These are phyloP conservation scores for Pomacea canaliculata DNA, from an alignment of 2,888 invertebrate species.

Conservation along the genomic window DNA sequence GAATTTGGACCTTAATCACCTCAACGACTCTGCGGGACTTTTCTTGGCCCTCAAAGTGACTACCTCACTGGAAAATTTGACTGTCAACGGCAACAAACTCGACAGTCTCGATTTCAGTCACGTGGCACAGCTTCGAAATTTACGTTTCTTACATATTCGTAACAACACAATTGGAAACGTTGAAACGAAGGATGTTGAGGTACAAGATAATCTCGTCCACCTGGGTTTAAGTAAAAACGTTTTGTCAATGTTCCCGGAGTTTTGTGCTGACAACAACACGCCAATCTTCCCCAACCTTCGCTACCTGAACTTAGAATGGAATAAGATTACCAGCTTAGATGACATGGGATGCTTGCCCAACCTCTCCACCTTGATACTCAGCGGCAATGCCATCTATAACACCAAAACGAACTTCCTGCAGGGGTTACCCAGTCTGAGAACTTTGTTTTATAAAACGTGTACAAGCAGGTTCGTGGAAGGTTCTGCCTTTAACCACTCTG, in stretches of 20 bases:
- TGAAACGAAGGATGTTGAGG: background rate
- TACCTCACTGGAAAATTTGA: background rate
- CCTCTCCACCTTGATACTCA: background rate
- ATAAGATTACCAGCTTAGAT: constrained; percentile 7
- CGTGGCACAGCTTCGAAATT: background rate
- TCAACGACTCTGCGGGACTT: constrained; percentile 4
- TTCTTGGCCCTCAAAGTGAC: background rate
- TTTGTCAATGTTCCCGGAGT: background rate
- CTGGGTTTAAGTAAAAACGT: constrained; percentile 4
- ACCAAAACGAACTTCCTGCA: constrained; percentile 13
- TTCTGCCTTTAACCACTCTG: constrained; percentile 18
- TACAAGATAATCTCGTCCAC: background rate
- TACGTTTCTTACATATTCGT: background rate
- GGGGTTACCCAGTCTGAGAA: constrained; percentile 4
- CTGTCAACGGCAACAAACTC: background rate
- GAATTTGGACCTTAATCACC: background rate
- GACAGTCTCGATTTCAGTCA: background rate
- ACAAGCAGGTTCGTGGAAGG: constrained; percentile 9
- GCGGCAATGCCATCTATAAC: constrained; percentile 14
- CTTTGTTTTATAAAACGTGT: constrained; percentile 5
- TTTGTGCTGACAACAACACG: background rate
- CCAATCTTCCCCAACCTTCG: background rate
- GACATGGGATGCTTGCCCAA: background rate
- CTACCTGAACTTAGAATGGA: constrained; percentile 9
- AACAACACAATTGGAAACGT: background rate